These are phyloP conservation scores for Epinotia nisella DNA, from an alignment of 2,888 invertebrate genomes.

Conservation along the genomic window DNA sequence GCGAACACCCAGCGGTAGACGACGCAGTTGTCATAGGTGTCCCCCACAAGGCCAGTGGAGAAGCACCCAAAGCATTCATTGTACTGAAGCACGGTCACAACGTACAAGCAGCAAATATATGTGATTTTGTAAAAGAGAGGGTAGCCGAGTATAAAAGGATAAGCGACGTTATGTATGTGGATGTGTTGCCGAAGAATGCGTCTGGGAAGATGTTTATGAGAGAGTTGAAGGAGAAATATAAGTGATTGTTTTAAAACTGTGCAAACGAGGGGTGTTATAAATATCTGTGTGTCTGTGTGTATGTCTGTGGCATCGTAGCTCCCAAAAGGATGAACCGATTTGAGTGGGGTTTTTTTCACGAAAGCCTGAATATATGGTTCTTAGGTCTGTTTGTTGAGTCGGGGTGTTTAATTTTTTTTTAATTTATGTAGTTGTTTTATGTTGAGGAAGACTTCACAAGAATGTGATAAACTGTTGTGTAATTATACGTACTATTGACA, in stretches of 20 bases:
- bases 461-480: too few species aligned
- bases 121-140: conserved; percentile 86
- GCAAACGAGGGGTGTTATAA: too few species aligned
- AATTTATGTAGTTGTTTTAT: too few species aligned
- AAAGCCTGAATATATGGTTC: too few species aligned
- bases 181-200: conserved; percentile 89
- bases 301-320: too few species aligned
- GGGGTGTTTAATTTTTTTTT: too few species aligned
- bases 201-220: conserved; percentile 92
- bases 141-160: conserved; percentile 92
- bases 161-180: conserved; percentile 87
- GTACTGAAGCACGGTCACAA: conserved; percentile 57
- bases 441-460: too few species aligned
- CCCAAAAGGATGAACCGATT: too few species aligned
- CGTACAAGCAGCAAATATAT: conserved; percentile 81
- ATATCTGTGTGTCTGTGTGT: too few species aligned
- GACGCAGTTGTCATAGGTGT: conserved; percentile 92
- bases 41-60: conserved; percentile 86
- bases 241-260: conserved; percentile 47
- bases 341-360: too few species aligned
- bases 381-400: too few species aligned
- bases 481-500: too few species aligned
- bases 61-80: conserved; percentile 61
- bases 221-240: conserved; percentile 80
- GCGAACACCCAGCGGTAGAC: conserved; percentile 87